These are phyloP conservation scores for Zoanthus sansibaricus DNA, from an alignment of 92 coral and sea anemone genomes.

Conservation along the genomic window DNA sequence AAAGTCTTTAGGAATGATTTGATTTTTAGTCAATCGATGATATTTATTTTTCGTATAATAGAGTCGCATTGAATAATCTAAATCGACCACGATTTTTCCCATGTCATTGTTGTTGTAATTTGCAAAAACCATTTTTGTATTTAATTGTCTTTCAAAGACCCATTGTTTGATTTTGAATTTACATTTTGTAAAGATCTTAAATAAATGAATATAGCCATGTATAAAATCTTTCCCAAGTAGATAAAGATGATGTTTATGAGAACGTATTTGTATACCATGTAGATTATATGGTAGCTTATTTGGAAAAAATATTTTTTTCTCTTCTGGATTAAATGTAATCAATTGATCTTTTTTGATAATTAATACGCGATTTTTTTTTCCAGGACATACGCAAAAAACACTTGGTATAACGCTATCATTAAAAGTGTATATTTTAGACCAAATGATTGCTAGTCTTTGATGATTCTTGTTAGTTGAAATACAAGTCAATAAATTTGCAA, in stretches of 20 bases:
- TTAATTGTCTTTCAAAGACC: not conserved
- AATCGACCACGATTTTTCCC: constrained; percentile 1
- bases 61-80: not conserved
- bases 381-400: not conserved
- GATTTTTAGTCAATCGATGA: not conserved
- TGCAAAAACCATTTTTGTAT: not conserved
- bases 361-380: not conserved
- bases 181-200: not conserved
- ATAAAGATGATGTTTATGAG: not conserved
- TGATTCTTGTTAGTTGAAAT: too few relatives aligned
- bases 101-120: not conserved
- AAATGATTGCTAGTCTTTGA: not conserved
- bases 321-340: not conserved
- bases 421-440: not conserved
- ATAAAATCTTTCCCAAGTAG: not conserved
- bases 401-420: not conserved
- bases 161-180: not conserved
- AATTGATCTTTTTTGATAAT: not conserved
- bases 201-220: not conserved
- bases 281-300: not conserved
- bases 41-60: constrained; percentile 1
- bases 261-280: not conserved
- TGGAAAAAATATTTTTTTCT: not conserved
- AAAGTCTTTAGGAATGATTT: not conserved
- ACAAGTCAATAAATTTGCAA: not conserved